Percentiles rank a stretch among this genome's conserved stretches.
phyloP scores from a whole-genome alignment of 1,140 invertebrate species.

The Galendromus occidentalis region DNA sequence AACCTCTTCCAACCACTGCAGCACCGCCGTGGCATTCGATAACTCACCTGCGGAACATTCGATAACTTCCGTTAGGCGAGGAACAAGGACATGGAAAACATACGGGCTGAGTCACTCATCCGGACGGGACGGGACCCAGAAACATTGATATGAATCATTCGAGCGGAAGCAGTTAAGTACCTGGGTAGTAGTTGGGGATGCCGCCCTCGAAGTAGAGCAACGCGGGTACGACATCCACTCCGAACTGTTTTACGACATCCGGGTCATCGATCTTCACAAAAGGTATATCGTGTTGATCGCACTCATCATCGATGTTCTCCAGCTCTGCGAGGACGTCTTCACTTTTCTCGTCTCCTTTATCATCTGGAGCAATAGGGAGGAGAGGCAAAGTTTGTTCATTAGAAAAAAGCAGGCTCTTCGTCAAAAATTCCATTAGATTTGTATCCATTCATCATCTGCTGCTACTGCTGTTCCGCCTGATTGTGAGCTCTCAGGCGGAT shows the following conservation, averaged over 20 bases:
- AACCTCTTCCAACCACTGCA: conserved; percentile 48
- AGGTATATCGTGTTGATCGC: conserved; percentile 47
- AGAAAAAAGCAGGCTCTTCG: too few relatives aligned
- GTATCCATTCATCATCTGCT: too few relatives aligned
- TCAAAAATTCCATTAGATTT: too few relatives aligned
- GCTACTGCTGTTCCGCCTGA: too few relatives aligned
- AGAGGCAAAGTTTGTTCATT: too few relatives aligned
- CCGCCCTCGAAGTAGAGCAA: conserved; percentile 77
- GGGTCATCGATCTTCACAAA: conserved; percentile 42
- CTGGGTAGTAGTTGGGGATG: conserved; percentile 73
- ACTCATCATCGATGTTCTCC: conserved; percentile 87
- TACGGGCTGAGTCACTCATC: too few relatives aligned
- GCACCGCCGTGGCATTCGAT: conserved; percentile 68
- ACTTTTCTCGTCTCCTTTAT: conserved; percentile 70
- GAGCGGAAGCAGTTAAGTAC: conserved; percentile 25
- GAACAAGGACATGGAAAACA: too few relatives aligned
- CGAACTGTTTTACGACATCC: conserved; percentile 60
- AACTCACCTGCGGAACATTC: conserved; percentile 40
- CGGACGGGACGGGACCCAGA: too few relatives aligned
- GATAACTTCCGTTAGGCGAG: too few relatives aligned
- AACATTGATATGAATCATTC: not conserved
- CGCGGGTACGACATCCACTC: conserved; percentile 58
- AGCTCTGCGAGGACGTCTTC: conserved; percentile 63
- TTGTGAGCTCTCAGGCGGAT: too few relatives aligned
- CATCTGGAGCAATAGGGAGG: conserved; percentile 43